Base-by-base conservation (phyloP, 2,888 invertebrate genomes). In the Bhutanitis thaidina region DNA sequence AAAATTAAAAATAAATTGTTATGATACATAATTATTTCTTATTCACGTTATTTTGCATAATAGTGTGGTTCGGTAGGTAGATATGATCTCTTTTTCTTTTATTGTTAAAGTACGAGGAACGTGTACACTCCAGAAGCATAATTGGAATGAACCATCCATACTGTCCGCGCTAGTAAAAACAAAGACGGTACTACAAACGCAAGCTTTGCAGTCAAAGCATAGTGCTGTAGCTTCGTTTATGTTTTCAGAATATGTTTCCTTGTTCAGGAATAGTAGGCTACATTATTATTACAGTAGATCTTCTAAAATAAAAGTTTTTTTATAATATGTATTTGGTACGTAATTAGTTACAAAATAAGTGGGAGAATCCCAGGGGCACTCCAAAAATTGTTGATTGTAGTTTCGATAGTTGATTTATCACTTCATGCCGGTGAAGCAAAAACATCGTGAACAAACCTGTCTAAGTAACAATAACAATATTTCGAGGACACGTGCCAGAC, bases 131-230 rank as follows among this genome's bases (percentile, higher is more conserved):
- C 47, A 54, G 50, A 52, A 55, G 51, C 55, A 57, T 57, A 59
- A 62, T 58, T 62, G 61, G 54, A 56, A 57, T 57, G 56, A 57
- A 56, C 57, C 52, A 51, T 56, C 57, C 58, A 56, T 53, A 48
- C 56, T 58, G 54, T 55, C 57, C 57, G 49, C 55, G 49, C 43
- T 46, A 55, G 47, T 57, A 49, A 51, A 50, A 57, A 62, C 61
- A 62, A 60, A 62, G 60, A 55, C 56, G 45, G 12, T 43, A 43
- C 55, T 56, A 57, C 56, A 58, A 55, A 52, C 53, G 55, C 54
- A 50, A 55, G 53, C 52, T 49, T 48, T 54, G 49, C 45, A 56
- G 56, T 60, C 57, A 55, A 56, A 57, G 55, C 47, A 15, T 39
- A 36, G 35, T 45, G 38, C 45, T 40, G 49, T 52, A 43, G 52